Evolutionary conservation across 2,888 invertebrate genomes (phyloP).

Genomic region (Conus canariensis): DNA sequence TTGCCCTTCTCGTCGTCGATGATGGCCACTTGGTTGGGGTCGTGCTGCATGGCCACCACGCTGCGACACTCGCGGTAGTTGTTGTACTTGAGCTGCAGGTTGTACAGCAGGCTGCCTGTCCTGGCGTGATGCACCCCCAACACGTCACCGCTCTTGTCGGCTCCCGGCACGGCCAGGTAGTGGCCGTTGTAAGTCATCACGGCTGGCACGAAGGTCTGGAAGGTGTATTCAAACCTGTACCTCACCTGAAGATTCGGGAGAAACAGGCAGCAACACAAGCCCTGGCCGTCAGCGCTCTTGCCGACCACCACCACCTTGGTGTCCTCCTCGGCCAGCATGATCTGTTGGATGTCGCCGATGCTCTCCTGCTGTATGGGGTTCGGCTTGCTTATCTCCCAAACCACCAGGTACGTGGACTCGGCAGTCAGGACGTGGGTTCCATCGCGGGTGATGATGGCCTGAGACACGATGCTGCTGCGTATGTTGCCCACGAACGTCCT

Average conservation of each 20-base stretch:
- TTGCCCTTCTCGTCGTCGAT: constrained; percentile 92
- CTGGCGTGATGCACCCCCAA: constrained; percentile 90
- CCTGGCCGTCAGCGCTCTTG: constrained; percentile 70
- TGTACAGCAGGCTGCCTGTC: constrained; percentile 84
- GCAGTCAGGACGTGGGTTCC: constrained; percentile 92
- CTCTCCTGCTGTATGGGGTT: constrained; percentile 90
- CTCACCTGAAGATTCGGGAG: constrained; percentile 86
- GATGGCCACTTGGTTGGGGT: constrained; percentile 87
- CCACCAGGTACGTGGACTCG: constrained; percentile 93
- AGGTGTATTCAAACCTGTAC: constrained; percentile 91
- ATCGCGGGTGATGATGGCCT: constrained; percentile 91
- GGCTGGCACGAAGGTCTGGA: constrained; percentile 87
- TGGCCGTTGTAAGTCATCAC: constrained; percentile 91
- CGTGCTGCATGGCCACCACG: constrained; percentile 78
- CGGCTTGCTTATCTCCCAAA: constrained; percentile 90
- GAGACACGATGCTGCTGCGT: constrained; percentile 95
- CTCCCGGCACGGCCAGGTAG: constrained; percentile 82
- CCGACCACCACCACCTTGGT: constrained; percentile 88
- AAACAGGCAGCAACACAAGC: constrained; percentile 66
- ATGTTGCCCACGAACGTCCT: constrained; percentile 94
- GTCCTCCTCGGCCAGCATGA: constrained; percentile 87
- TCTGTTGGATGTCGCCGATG: constrained; percentile 88
- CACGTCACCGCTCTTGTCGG: constrained; percentile 92
- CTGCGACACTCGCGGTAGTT: constrained; percentile 75
- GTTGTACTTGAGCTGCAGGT: constrained; percentile 75